Evolutionary conservation across 2,797 vertebrate species (phyloP).

Genomic region (Gymnopithys bicolor): DNA sequence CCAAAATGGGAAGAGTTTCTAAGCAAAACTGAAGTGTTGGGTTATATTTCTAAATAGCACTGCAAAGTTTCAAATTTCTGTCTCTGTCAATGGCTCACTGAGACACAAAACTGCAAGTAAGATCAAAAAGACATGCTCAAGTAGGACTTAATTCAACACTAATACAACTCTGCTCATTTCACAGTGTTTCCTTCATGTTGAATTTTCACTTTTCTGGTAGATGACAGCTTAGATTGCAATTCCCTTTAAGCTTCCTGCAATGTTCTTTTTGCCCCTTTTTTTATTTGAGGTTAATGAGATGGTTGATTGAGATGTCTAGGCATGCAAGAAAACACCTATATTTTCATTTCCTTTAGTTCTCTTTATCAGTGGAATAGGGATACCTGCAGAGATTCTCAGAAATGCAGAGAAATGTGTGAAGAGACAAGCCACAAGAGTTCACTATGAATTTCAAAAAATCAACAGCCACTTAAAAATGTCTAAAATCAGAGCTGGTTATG

Average conservation of each 20-base stretch:
- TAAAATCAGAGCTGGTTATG: background rate
- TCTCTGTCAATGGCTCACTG: background rate
- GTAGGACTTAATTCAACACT: background rate
- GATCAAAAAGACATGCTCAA: background rate
- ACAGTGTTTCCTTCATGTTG: background rate
- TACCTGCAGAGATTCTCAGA: no score
- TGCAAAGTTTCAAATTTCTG: background rate
- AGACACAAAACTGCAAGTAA: background rate
- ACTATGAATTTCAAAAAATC: background rate
- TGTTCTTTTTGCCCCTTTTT: background rate
- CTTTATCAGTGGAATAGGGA: background rate
- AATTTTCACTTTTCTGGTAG: background rate
- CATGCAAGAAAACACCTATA: background rate
- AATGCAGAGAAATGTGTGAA: background rate
- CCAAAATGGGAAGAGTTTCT: background rate
- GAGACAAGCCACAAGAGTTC: background rate
- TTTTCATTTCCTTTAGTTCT: background rate
- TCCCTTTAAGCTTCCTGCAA: background rate
- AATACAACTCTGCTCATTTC: background rate
- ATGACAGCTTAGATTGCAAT: background rate
- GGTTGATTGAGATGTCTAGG: background rate
- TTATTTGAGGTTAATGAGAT: background rate
- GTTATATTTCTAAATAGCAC: background rate
- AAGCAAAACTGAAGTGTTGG: background rate
- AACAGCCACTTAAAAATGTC: background rate